phyloP scores from a whole-genome alignment of 2,113 vertebrate genomes.

The Phrynosoma blainvillii region DNA sequence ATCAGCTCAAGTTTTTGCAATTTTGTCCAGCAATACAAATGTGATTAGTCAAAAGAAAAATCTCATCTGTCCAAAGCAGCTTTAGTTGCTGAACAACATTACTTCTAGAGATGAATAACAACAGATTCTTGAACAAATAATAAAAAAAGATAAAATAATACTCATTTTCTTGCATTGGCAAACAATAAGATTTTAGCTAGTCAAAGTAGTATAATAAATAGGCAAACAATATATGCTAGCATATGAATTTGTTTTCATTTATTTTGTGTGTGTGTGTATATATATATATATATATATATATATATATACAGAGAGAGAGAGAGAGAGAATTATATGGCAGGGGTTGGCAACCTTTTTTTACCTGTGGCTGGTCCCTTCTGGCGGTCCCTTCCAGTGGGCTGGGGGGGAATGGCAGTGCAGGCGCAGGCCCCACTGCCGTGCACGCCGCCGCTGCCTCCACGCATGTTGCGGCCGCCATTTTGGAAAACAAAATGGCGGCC shows the following conservation, averaged over 20 bases:
- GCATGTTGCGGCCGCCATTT: too few relatives aligned
- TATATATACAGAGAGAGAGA: too few relatives aligned
- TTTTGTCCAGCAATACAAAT: neutral
- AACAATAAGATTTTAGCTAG: too few relatives aligned
- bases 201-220: neutral
- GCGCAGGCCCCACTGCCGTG: too few relatives aligned
- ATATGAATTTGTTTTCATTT: neutral
- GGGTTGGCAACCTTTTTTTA: too few relatives aligned
- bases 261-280: neutral
- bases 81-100: neutral
- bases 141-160: neutral
- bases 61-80: neutral
- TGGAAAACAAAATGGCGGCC: too few relatives aligned
- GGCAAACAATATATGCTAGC: neutral
- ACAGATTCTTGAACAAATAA: neutral
- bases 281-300: neutral
- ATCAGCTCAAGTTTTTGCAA: neutral
- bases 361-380: too few relatives aligned
- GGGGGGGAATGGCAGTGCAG: too few relatives aligned
- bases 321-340: too few relatives aligned
- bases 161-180: neutral
- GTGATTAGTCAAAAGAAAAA: neutral
- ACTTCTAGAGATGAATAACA: neutral
- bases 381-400: too few relatives aligned
- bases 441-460: too few relatives aligned